A percentile compares a stretch with the other conserved stretches of the same genome.
Conservation (phyloP, 2,797 vertebrate genomes). For the Lutjanus campechanus region DNA sequence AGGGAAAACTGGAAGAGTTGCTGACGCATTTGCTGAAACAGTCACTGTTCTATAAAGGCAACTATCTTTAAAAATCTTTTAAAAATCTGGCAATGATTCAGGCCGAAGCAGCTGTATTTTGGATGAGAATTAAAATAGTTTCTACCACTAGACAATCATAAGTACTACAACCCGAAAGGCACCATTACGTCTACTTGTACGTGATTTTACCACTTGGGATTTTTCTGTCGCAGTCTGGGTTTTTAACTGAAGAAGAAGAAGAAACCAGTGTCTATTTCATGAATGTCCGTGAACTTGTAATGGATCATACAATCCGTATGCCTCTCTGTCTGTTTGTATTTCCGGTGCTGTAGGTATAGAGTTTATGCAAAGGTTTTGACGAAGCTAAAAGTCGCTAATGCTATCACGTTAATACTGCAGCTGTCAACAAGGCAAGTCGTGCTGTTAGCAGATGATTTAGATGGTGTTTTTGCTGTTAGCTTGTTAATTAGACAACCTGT, state of each 20-base stretch:
- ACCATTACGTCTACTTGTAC: background rate
- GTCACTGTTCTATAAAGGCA: background rate
- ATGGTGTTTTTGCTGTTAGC: too few relatives aligned
- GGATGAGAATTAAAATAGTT: background rate
- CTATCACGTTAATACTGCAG: background rate
- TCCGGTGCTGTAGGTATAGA: background rate
- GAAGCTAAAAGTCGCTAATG: slow-evolving; percentile 27
- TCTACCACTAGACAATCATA: rapidly evolving
- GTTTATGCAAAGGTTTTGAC: background rate
- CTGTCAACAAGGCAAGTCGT: background rate
- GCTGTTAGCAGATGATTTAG: background rate
- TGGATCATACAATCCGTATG: too few relatives aligned
- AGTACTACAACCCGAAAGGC: rapidly evolving
- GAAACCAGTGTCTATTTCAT: background rate
- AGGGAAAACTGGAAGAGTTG: too few relatives aligned
- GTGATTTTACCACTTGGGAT: background rate
- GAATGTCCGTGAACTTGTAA: background rate
- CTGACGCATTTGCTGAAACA: background rate
- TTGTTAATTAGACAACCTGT: background rate
- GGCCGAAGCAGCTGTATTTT: rapidly evolving
- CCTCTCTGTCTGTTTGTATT: rapidly evolving
- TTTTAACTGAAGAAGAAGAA: background rate
- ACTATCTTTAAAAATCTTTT: too few relatives aligned
- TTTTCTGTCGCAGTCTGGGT: background rate
- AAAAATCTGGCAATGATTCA: background rate